Conservation (phyloP, 2,113 vertebrate genomes). For the Corythoichthys haematopterus region DNA sequence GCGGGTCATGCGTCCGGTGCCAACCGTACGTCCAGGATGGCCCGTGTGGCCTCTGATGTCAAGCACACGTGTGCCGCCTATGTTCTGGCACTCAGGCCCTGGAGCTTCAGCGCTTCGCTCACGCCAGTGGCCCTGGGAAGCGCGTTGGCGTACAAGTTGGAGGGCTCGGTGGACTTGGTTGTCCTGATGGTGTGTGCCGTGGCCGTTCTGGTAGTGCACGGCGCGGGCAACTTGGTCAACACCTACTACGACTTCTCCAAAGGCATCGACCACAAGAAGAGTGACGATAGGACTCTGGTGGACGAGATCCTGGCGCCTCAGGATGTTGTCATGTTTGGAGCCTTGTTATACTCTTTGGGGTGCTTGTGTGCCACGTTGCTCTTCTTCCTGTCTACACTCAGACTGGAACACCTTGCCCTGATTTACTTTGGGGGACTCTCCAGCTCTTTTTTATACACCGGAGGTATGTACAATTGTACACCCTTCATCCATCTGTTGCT, state of each 20-base stretch:
- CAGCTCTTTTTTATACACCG: constrained; percentile 95
- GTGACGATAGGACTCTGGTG: constrained; percentile 93
- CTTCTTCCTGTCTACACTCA: constrained; percentile 81
- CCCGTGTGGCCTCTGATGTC: constrained; percentile 60
- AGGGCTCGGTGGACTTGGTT: constrained; percentile 81
- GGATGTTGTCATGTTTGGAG: constrained; percentile 93
- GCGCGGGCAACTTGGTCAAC: constrained; percentile 93
- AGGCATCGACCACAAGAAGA: constrained; percentile 98
- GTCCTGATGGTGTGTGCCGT: constrained; percentile 86
- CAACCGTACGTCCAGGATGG: constrained; percentile 50
- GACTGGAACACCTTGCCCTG: constrained; percentile 89
- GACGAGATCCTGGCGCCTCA: constrained; percentile 91
- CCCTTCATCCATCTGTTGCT: not conserved
- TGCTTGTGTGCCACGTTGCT: constrained; percentile 88
- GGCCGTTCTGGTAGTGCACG: constrained; percentile 88
- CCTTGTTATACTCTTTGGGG: constrained; percentile 87
- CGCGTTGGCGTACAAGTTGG: constrained; percentile 85
- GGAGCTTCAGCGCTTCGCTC: constrained; percentile 96
- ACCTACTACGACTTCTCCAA: constrained; percentile 99
- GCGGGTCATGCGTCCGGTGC: constrained; percentile 8
- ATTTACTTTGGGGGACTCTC: constrained; percentile 97
- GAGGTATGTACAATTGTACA: constrained; percentile 75
- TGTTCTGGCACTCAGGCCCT: constrained; percentile 87
- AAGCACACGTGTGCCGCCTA: constrained; percentile 88
- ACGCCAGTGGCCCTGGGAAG: constrained; percentile 91